Conservation (phyloP, 2,888 invertebrate genomes). For the Dasypolia templi region DNA sequence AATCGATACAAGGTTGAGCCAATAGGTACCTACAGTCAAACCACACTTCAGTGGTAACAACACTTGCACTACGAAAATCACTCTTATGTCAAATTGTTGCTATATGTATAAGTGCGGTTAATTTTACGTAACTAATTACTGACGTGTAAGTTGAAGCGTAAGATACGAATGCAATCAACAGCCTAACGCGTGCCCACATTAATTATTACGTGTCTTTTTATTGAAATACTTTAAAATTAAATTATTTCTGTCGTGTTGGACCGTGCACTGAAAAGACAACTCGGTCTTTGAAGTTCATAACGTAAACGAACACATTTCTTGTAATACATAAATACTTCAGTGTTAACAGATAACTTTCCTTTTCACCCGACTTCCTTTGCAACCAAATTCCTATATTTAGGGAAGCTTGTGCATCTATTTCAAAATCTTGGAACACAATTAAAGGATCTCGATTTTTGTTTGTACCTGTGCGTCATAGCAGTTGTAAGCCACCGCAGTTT, state of each 20-base stretch:
- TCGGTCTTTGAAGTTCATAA: slow-evolving; percentile 22
- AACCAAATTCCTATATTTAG: slow-evolving; percentile 4
- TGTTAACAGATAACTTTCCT: slow-evolving; percentile 47
- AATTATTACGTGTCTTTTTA: neutral
- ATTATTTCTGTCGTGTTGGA: neutral
- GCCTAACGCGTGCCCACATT: neutral
- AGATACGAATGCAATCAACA: slow-evolving; percentile 18
- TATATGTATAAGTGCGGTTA: neutral
- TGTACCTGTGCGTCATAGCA: neutral
- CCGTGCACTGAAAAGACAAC: neutral
- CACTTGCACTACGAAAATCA: neutral
- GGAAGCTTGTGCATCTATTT: slow-evolving; percentile 4
- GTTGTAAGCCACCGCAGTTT: neutral
- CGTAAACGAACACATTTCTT: slow-evolving; percentile 10
- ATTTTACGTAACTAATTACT: neutral
- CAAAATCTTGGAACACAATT: neutral
- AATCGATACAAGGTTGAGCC: neutral
- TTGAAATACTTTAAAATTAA: neutral
- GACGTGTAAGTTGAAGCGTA: slow-evolving; percentile 8
- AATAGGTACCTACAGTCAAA: neutral
- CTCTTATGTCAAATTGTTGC: neutral
- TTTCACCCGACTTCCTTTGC: slow-evolving; percentile 23
- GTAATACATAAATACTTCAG: slow-evolving; percentile 1
- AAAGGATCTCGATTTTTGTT: neutral
- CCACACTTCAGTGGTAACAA: neutral